A percentile compares a stretch with the other conserved stretches of the same genome.
These are phyloP conservation scores for Apolygus lucorum DNA, from an alignment of 1,140 invertebrate genomes.

Conservation along the genomic window DNA sequence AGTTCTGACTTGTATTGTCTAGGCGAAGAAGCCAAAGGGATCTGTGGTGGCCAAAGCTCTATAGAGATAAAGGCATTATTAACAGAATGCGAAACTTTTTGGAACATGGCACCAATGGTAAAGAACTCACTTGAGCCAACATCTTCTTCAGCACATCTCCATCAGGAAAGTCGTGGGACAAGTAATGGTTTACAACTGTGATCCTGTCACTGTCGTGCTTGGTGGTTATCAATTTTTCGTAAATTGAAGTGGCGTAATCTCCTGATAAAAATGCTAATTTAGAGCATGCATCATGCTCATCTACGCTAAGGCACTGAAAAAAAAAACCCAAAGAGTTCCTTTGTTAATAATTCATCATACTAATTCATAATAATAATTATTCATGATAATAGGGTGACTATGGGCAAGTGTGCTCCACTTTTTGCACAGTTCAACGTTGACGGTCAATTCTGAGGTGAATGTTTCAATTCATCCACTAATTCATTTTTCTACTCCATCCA, in stretches of 20 bases:
- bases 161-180: not conserved
- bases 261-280: constrained; percentile 11
- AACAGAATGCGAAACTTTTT: too few relatives aligned
- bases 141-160: not conserved
- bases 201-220: not conserved
- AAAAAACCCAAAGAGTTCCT: not conserved
- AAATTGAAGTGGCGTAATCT: not conserved
- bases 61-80: too few relatives aligned
- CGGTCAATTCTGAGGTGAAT: too few relatives aligned
- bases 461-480: too few relatives aligned
- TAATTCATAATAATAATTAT: not conserved
- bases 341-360: not conserved
- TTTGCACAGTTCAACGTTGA: too few relatives aligned
- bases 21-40: too few relatives aligned
- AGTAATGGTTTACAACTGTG: constrained; percentile 9
- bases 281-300: constrained; percentile 9
- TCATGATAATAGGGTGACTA: not conserved
- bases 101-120: too few relatives aligned
- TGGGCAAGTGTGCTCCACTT: too few relatives aligned
- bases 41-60: too few relatives aligned
- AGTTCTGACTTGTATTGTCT: too few relatives aligned
- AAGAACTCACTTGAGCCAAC: not conserved
- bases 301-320: constrained; percentile 10
- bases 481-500: too few relatives aligned
- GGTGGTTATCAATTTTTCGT: not conserved